A percentile compares a stretch with the other conserved stretches of the same genome.
phyloP scores from a whole-genome alignment of 2,888 invertebrate genomes.

The Protodeltote pygarga region DNA sequence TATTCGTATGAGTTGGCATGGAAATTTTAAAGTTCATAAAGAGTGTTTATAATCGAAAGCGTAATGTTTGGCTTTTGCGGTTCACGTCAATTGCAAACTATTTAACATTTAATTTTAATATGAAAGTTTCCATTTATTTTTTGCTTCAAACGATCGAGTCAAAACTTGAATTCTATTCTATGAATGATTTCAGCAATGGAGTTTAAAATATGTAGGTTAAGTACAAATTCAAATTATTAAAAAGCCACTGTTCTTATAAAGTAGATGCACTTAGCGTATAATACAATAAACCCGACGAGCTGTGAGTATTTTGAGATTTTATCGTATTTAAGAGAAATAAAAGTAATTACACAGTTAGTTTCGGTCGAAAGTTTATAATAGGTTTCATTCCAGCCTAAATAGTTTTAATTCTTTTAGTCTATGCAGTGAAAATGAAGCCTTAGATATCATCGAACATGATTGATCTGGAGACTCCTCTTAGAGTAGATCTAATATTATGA shows the following conservation, averaged over 20 bases:
- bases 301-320: conserved; percentile 87
- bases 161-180: conserved; percentile 64
- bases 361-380: conserved; percentile 73
- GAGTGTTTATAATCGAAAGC: conserved; percentile 42
- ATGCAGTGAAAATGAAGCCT: conserved; percentile 67
- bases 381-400: conserved; percentile 83
- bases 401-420: conserved; percentile 75
- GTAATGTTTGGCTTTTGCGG: conserved; percentile 48
- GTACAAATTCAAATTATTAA: conserved; percentile 86
- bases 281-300: conserved; percentile 86
- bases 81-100: conserved; percentile 41
- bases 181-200: conserved; percentile 69
- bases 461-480: conserved; percentile 58
- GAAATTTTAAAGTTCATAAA: conserved; percentile 47
- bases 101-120: conserved; percentile 43
- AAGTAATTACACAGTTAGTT: conserved; percentile 72
- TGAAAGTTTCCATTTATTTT: conserved; percentile 36
- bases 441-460: conserved; percentile 72
- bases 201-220: conserved; percentile 81
- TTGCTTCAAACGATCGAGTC: conserved; percentile 57
- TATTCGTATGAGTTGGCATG: conserved; percentile 50
- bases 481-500: conserved; percentile 62
- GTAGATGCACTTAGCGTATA: conserved; percentile 86
- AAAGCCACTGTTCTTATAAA: conserved; percentile 85
- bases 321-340: conserved; percentile 83